phyloP scores from a whole-genome alignment of 2,113 vertebrate species.

The chimpanzee (Pan troglodytes) region DNA sequence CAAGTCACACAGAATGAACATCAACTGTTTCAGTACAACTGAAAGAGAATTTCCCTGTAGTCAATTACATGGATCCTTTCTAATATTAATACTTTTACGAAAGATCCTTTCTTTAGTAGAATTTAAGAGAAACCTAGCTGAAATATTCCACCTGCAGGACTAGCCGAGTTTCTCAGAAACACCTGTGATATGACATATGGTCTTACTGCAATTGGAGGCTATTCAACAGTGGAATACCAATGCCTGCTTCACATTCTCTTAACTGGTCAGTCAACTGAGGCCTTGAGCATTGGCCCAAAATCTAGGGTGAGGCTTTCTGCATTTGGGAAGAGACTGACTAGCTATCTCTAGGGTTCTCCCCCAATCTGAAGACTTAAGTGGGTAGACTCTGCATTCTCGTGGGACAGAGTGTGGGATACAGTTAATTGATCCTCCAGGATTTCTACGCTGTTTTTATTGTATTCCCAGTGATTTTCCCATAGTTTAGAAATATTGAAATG shows the following conservation, averaged over 20 bases:
- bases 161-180: neutral
- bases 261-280: too few species aligned
- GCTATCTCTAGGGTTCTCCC: neutral
- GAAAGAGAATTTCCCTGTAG: neutral
- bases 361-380: neutral
- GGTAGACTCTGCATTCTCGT: neutral
- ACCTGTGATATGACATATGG: fast-evolving
- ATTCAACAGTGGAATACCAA: fast-evolving
- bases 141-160: neutral
- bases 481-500: neutral
- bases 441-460: fast-evolving
- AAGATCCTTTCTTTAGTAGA: neutral
- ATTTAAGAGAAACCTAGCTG: neutral
- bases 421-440: neutral
- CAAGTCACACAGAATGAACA: neutral
- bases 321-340: neutral
- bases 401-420: fast-evolving
- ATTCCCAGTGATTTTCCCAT: neutral
- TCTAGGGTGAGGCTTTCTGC: neutral
- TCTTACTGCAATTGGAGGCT: fast-evolving
- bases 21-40: fast-evolving
- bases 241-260: neutral
- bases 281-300: too few species aligned
- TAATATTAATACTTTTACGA: neutral
- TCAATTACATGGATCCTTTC: neutral